Percentiles rank a stretch among this genome's conserved stretches.
Conservation (phyloP, 1,140 invertebrate genomes). For the Caenorhabditis brenneri region DNA sequence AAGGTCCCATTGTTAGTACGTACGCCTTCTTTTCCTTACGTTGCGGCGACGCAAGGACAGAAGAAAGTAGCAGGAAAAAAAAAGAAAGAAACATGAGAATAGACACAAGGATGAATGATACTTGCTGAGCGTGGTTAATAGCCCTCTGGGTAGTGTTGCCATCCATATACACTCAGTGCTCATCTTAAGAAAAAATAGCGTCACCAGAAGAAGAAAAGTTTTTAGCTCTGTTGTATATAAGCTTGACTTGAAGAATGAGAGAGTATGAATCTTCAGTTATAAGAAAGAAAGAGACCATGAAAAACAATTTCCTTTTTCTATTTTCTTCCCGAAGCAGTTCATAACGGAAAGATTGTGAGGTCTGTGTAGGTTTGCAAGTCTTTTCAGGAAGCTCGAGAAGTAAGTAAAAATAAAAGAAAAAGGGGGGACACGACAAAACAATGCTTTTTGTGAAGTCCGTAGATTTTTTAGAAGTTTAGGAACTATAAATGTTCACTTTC, state of each 20-base stretch:
- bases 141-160: conserved; percentile 27
- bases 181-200: conserved; percentile 25
- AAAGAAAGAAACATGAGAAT: conserved; percentile 32
- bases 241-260: background rate
- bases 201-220: background rate
- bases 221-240: background rate
- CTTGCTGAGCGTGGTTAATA: conserved; percentile 38
- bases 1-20: conserved; percentile 35
- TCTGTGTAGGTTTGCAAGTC: background rate
- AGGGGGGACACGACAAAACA: background rate
- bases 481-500: too few relatives aligned
- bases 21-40: background rate
- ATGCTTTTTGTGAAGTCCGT: background rate
- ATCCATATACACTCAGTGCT: conserved; percentile 24
- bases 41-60: background rate
- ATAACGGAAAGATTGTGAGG: background rate
- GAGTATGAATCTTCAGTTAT: background rate
- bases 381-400: background rate
- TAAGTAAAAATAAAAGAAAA: background rate
- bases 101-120: conserved; percentile 30
- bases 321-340: background rate
- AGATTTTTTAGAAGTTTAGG: too few relatives aligned
- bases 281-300: background rate
- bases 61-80: background rate
- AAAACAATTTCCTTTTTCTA: background rate